Percentiles rank a stretch among this genome's conserved stretches.
Conservation (phyloP, 2,888 invertebrate genomes). For the Thysanoteuthis rhombus region DNA sequence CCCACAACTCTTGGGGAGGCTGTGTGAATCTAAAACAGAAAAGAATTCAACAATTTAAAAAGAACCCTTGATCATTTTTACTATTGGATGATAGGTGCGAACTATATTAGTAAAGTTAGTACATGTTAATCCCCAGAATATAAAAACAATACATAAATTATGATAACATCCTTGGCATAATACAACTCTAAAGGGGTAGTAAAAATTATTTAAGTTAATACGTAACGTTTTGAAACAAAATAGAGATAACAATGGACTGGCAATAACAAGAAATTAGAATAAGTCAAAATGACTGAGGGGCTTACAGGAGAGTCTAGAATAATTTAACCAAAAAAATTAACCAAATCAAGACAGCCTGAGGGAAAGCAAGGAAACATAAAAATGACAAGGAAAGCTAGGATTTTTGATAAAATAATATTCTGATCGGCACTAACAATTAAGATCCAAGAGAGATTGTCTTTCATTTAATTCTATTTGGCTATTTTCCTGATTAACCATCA, state of each 20-base stretch:
- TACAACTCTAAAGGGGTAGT: background rate
- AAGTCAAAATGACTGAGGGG: background rate
- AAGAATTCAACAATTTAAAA: constrained; percentile 17
- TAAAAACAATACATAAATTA: background rate
- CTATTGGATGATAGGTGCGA: background rate
- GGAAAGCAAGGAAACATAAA: background rate
- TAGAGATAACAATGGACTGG: background rate
- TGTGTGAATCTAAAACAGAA: constrained; percentile 84
- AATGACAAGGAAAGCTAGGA: background rate
- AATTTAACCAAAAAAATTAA: background rate
- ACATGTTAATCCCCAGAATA: background rate
- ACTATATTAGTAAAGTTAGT: background rate
- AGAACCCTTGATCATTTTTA: background rate
- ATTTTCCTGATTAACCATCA: background rate
- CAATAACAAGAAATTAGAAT: background rate
- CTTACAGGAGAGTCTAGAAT: background rate
- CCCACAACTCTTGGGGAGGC: constrained; percentile 92
- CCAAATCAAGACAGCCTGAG: background rate
- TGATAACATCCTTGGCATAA: background rate
- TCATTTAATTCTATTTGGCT: background rate
- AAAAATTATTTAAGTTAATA: background rate
- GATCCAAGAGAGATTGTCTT: background rate
- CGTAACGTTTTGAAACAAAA: background rate
- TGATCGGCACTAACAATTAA: background rate
- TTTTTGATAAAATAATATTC: background rate